Base-by-base conservation (phyloP, 2,888 invertebrate genomes). In the Lysandra bellargus region DNA sequence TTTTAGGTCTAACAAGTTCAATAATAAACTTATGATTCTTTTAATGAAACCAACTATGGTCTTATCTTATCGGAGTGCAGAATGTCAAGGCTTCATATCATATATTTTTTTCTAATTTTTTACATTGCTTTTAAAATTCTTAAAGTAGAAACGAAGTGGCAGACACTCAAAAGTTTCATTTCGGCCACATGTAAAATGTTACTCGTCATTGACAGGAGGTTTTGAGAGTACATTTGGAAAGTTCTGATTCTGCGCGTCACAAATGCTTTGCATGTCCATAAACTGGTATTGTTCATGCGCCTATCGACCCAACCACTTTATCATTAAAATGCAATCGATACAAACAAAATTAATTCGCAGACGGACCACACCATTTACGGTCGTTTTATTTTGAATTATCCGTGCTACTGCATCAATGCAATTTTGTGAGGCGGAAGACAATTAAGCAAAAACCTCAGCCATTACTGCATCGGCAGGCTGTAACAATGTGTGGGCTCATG, bases 301-400 rank as follows among this genome's bases (percentile, higher is more conserved):
- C 40, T n/a, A 40, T 74, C 23, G 40, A 74, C 40, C 2, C 9
- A 74, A 74, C 44, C 72, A 72, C 23, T 7, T 1, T n/a, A 14
- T 44, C 74, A 74, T 74, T n/a, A 74, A 40, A 40, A 37, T 9
- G 44, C 74, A 74, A 74, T 74, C 73, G 37, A 74, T 74, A 74
- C 37, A 37, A 17, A 74, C 40, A 49, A 23, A 74, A 44, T 49
- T 74, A 44, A 44, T 74, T 40, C 1, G n/a, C 30, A 64, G 23
- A 74, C 0, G 9, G 5, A 74, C 74, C 40, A 44, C 40, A 49
- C 23, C 40, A 40, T 12, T 49, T 4, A 23, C 74, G 17, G 12
- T 44, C n/a, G 23, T 44, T 74, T 23, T 44, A 49, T 40, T 74
- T 49, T 44, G 23, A 74, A 74, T 74, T 74, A 74, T 44, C 17